Base-by-base conservation (phyloP, 2,113 vertebrate species). In the Trinectes maculatus region DNA sequence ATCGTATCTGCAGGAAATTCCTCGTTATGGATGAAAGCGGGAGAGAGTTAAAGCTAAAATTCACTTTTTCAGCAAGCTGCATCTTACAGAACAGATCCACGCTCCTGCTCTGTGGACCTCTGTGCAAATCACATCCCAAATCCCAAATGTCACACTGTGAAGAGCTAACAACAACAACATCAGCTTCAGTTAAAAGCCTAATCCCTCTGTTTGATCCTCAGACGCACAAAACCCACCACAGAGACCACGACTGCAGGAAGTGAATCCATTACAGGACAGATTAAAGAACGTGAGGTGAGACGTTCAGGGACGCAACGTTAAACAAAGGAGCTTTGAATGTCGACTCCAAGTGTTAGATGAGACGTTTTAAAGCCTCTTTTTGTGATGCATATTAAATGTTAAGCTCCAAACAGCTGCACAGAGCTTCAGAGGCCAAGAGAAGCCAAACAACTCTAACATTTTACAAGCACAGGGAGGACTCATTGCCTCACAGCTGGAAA, bases 1-100 rank as follows among this genome's bases (percentile, higher is more conserved):
- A n/a, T n/a, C n/a, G n/a, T 7, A 57, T 34, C 24, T 46, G 53
- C 54, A 65, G 74, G 67, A 71, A 71, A 77, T 64, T 40, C 60
- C 67, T 52, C 47, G 44, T 71, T 18, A 22, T 6, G 59, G 8
- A 34, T 26, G 11, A 22, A 3, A 19, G 40, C 1, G 12, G 6
- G 4, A 53, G 42, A 29, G 15, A 8, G 22, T 8, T 8, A n/a
- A 19, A 29, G 24, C 39, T 29, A n/a, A 13, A 4, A 15, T 10
- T 18, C 0, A 47, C 29, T 16, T 19, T 12, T 5, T 57, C 33
- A 2, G 11, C 3, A 39, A 39, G n/a, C 15, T n/a, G n/a, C n/a
- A n/a, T n/a, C n/a, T n/a, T n/a, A n/a, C n/a, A 33, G 31, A 33
- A 33, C 31, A 33, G 6, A 40, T 40, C 16, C 33, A 34, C 5